Conservation (phyloP, 2,888 invertebrate species). For the Hemicrepidius hirtus region DNA sequence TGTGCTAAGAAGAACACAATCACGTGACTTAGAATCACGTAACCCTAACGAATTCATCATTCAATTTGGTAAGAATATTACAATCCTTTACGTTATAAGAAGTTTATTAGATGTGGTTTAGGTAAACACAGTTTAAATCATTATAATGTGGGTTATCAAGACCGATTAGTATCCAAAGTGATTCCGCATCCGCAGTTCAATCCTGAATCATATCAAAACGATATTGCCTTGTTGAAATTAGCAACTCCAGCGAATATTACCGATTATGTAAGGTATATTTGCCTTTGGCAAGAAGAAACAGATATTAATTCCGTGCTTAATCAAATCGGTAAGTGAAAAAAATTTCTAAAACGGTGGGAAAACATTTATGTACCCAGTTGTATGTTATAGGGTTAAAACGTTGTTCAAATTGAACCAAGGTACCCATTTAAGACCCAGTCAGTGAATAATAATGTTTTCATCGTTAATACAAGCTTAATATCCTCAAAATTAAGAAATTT, state of each 20-base stretch:
- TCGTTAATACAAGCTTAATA: too few relatives aligned
- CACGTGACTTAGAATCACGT: conserved; percentile 55
- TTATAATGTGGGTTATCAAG: not conserved
- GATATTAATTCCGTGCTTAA: conserved; percentile 37
- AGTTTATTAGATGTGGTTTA: not conserved
- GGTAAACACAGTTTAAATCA: not conserved
- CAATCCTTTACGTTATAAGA: not conserved
- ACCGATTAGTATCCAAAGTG: not conserved
- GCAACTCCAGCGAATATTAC: conserved; percentile 63
- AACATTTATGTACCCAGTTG: too few relatives aligned
- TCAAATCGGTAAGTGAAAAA: not conserved
- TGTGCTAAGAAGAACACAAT: conserved; percentile 63
- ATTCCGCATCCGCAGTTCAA: conserved; percentile 65
- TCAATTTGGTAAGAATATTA: conserved; percentile 61
- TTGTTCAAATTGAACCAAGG: too few relatives aligned
- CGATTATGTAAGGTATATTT: conserved; percentile 67
- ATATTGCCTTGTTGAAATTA: conserved; percentile 67
- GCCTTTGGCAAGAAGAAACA: conserved; percentile 64
- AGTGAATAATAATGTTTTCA: too few relatives aligned
- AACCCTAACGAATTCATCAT: conserved; percentile 63
- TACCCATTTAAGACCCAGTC: too few relatives aligned
- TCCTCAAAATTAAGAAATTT: too few relatives aligned
- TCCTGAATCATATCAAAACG: conserved; percentile 63
- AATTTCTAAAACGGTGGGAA: too few relatives aligned
- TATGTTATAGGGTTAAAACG: too few relatives aligned